phyloP scores from a whole-genome alignment of 1,140 invertebrate species.

The Ceratina calcarata region DNA sequence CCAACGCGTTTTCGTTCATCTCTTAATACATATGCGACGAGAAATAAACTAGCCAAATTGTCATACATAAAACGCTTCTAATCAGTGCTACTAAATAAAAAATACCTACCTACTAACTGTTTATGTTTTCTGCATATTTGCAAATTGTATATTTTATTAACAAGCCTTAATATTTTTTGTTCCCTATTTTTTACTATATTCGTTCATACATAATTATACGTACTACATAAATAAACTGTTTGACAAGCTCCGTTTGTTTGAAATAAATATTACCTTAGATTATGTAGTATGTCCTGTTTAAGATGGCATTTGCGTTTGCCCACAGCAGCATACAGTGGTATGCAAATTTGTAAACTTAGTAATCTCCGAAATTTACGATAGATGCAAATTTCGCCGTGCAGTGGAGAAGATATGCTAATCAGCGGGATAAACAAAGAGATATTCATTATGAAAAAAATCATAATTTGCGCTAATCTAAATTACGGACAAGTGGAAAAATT shows the following conservation, averaged over 20 bases:
- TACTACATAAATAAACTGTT: background rate
- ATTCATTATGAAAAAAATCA: background rate
- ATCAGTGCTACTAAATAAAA: too few relatives aligned
- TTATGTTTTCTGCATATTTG: too few relatives aligned
- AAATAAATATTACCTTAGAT: background rate
- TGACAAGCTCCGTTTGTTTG: background rate
- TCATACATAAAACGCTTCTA: too few relatives aligned
- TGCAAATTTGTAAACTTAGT: constrained; percentile 10
- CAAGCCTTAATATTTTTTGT: too few relatives aligned
- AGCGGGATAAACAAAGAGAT: background rate
- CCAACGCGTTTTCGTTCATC: background rate
- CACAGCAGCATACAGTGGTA: background rate
- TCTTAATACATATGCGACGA: background rate
- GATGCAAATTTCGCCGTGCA: background rate
- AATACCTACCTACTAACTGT: too few relatives aligned
- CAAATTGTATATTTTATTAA: too few relatives aligned
- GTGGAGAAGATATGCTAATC: background rate
- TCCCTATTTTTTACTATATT: too few relatives aligned
- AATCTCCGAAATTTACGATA: constrained; percentile 2
- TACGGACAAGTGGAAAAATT: too few relatives aligned
- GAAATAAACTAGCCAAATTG: too few relatives aligned
- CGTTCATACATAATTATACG: too few relatives aligned
- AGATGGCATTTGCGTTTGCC: background rate
- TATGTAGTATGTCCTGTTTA: too few relatives aligned
- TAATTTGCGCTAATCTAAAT: background rate